These are phyloP conservation scores for Melanotaenia duboulayi DNA, from an alignment of 2,113 vertebrate species.

Conservation along the genomic window DNA sequence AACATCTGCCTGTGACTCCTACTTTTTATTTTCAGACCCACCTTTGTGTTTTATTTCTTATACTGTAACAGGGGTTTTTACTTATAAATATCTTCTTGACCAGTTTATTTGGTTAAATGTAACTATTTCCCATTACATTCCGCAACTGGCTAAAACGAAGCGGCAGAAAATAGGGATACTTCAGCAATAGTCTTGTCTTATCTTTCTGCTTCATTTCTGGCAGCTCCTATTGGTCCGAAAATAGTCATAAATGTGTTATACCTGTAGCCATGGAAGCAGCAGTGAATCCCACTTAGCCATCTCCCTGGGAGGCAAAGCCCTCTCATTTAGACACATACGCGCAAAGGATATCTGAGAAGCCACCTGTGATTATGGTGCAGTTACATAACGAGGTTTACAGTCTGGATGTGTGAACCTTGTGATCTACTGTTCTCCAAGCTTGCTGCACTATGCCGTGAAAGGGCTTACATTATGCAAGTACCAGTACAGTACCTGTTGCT, in stretches of 20 bases:
- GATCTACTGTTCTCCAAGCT: conserved; percentile 65
- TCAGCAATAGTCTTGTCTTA: not conserved
- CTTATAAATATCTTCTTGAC: not conserved
- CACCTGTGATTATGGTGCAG: conserved; percentile 74
- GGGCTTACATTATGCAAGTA: conserved; percentile 50
- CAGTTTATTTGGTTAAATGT: not conserved
- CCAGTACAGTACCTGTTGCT: conserved; percentile 68
- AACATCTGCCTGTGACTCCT: conserved; percentile 12
- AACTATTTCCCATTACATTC: not conserved
- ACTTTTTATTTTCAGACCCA: conserved; percentile 1
- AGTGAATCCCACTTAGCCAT: conserved; percentile 62
- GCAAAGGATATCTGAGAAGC: conserved; percentile 67
- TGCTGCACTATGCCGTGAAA: conserved; percentile 3
- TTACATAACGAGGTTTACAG: conserved; percentile 71
- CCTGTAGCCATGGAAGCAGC: conserved; percentile 74
- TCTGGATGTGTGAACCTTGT: conserved; percentile 67
- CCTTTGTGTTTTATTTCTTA: not conserved
- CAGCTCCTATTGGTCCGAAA: conserved; percentile 45
- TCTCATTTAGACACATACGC: conserved; percentile 70
- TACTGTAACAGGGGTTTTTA: not conserved
- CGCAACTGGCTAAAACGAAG: not conserved
- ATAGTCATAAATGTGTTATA: conserved; percentile 54
- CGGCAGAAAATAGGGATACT: not conserved
- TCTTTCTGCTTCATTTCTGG: conserved; percentile 11
- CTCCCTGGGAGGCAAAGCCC: conserved; percentile 65